phyloP scores from a whole-genome alignment of 2,797 vertebrate genomes.

The Hemitrygon akajei region DNA sequence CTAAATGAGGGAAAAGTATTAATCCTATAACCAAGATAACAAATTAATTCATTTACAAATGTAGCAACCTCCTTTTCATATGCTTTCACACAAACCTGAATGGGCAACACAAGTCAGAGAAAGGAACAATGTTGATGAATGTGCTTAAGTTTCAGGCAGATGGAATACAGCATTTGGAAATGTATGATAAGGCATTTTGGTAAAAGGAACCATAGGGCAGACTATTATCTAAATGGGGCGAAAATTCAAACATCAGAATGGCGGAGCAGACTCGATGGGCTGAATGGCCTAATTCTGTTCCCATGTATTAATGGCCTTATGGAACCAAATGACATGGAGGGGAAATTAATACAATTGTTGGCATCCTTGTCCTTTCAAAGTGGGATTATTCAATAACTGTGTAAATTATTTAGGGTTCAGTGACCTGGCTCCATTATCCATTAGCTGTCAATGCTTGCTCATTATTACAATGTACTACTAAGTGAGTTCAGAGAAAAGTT shows the following conservation, averaged over 20 bases:
- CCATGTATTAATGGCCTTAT: no score
- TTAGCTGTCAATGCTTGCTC: neutral
- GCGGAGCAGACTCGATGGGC: no score
- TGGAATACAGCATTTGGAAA: no score
- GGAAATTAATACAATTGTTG: conserved; percentile 26
- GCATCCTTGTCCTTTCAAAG: neutral
- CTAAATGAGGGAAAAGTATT: conserved; percentile 16
- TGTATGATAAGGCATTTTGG: no score
- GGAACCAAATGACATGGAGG: conserved; percentile 38
- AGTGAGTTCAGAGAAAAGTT: neutral
- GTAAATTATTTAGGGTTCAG: neutral
- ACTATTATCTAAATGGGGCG: no score
- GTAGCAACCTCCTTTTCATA: neutral
- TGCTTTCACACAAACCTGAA: conserved; percentile 15
- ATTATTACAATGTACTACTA: neutral
- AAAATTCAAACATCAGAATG: no score
- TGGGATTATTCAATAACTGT: neutral
- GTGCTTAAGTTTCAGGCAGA: neutral
- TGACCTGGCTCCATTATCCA: neutral
- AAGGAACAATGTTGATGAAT: no score
- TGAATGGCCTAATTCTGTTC: no score
- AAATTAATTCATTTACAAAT: conserved; percentile 2
- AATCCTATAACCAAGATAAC: neutral
- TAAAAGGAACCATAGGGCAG: no score
- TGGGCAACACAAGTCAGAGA: neutral